Evolutionary conservation across 2,113 vertebrate genomes (phyloP), one percentile per base, ranked within the genome.

Genomic region (Urocitellus parryii): DNA sequence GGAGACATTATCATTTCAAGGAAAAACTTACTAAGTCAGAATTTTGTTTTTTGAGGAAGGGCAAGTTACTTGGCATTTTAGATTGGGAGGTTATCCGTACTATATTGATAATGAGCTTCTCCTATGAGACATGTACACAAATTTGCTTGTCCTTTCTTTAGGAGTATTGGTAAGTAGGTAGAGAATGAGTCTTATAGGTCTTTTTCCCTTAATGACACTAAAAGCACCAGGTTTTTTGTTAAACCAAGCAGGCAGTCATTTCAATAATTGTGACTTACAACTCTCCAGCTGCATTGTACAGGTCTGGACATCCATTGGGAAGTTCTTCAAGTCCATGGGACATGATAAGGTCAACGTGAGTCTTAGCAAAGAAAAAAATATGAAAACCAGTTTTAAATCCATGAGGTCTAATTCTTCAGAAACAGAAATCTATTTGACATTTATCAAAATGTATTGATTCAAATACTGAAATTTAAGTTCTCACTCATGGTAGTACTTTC

Each of bases 311-410:
- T 99, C 99, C 99, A 99, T 99, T 4, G 99, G 99, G 97, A 99
- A 99, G 98, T 99, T 99, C 99, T 99, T 99, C 98, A 99, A 98
- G 97, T 99, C 99, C 99, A 99, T 99, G 11, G 99, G 99, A 97
- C 99, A 99, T 34, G 99, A 99, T 96, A 99, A 98, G 85, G 99
- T 99, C 97, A 99, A 99, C 79, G 99, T 99, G 98, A 99, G 98
- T 98, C 99, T 99, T 94, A 93, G 92, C 88, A 96, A 68, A 73
- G 53, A 81, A 72, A 77, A 76, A 76, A 76, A 58, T 11, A 16
- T 17, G 20, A 73, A 94, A 68, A 42, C 16, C 42, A 94, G 3
- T 86, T 94, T 92, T 94, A 76, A 76, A 58, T 77, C 17, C 91
- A 12, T 56, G 34, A 92, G 24, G 4, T 94, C 4, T 86, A 67